Conservation (phyloP, 2,888 invertebrate genomes). For the Resseliella maxima region DNA sequence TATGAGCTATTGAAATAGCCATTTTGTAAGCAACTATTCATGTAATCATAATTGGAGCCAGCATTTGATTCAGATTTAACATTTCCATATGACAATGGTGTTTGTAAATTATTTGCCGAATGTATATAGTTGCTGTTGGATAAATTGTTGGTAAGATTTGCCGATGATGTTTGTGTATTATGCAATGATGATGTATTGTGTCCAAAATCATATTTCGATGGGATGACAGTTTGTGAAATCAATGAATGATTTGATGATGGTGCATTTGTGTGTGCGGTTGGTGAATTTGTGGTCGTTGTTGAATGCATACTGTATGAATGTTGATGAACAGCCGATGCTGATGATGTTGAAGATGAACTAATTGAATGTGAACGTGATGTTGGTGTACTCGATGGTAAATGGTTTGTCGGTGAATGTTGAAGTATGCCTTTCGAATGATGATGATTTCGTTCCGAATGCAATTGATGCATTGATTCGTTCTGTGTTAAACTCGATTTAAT, state of each 20-base stretch:
- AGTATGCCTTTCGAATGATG: conserved; percentile 56
- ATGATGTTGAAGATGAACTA: conserved; percentile 61
- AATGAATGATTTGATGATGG: conserved; percentile 32
- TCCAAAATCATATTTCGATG: conserved; percentile 59
- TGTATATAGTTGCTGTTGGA: conserved; percentile 58
- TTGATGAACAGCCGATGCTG: conserved; percentile 64
- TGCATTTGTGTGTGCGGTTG: conserved; percentile 21
- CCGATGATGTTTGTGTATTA: conserved; percentile 26
- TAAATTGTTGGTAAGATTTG: conserved; percentile 60
- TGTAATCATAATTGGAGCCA: conserved; percentile 66
- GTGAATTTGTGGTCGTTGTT: conserved; percentile 59
- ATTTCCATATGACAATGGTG: conserved; percentile 61
- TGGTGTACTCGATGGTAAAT: conserved; percentile 44
- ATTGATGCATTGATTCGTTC: conserved; percentile 46
- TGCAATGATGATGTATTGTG: conserved; percentile 60
- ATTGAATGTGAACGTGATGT: conserved; percentile 59
- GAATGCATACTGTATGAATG: conserved; percentile 61
- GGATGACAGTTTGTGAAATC: conserved; percentile 61
- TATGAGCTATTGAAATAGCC: conserved; percentile 66
- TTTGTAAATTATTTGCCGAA: conserved; percentile 59
- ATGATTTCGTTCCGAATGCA: conserved; percentile 55
- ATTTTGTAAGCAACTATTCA: conserved; percentile 64
- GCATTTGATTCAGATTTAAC: conserved; percentile 67
- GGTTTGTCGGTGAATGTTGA: conserved; percentile 54
- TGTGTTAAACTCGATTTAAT: conserved; percentile 63